Conservation (phyloP, 2,113 vertebrate species). For the Micronycteris hirsuta region DNA sequence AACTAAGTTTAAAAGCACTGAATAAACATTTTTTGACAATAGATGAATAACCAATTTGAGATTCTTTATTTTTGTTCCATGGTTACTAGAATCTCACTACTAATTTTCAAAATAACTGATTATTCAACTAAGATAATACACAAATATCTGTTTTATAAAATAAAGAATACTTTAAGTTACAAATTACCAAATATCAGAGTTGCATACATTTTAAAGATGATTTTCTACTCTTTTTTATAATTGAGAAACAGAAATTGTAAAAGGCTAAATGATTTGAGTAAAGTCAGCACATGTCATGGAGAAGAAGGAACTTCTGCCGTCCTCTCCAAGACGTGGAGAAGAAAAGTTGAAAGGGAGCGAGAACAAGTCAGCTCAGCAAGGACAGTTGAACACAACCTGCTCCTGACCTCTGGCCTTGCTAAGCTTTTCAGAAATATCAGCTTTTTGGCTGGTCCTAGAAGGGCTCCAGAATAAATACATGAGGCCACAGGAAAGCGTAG, state of each 20-base stretch:
- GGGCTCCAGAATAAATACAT: not conserved
- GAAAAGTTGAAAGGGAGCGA: not conserved
- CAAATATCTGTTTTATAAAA: not conserved
- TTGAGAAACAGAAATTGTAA: not conserved
- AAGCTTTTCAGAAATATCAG: not conserved
- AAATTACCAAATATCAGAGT: not conserved
- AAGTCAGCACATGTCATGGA: not conserved
- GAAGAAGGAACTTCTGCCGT: not conserved
- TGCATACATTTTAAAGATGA: not conserved
- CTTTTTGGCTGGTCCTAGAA: not conserved
- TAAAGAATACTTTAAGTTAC: not conserved
- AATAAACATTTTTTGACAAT: not conserved
- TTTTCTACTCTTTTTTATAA: not conserved
- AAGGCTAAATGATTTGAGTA: not conserved
- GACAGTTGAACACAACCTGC: not conserved
- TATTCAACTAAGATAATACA: constrained; percentile 4
- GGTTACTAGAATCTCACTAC: not conserved
- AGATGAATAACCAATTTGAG: not conserved
- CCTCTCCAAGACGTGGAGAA: not conserved
- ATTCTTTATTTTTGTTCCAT: not conserved
- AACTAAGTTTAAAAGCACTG: not conserved
- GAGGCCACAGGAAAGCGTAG: not conserved
- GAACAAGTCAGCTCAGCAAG: not conserved
- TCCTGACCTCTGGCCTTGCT: not conserved
- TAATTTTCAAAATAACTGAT: not conserved